Evolutionary conservation across 2,113 vertebrate genomes (phyloP), one percentile per base, ranked within the genome.

Genomic region (Erythrolamprus reginae): DNA sequence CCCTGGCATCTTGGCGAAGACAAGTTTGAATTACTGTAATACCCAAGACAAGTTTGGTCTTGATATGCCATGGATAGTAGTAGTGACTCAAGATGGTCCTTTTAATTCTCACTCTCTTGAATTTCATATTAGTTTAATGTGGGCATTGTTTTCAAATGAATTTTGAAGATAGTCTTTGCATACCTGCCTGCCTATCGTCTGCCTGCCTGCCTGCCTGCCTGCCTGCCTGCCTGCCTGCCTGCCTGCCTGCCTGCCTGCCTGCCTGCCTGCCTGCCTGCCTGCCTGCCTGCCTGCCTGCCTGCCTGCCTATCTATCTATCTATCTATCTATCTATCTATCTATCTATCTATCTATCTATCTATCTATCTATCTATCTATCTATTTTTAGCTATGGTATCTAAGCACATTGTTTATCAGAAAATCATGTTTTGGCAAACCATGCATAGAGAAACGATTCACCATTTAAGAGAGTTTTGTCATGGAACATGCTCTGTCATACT

Each of bases 351-450:
- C 55, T 9, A 9, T 10, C 55, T 9, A 9, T 19, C 52, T 23
- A 6, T 7, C 53, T 21, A 5, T 6, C 19, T 21, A 0, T 7
- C 53, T 23, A 0, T 23, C 53, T 6, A 2, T 7, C 53, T 6
- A n/a, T n/a, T n/a, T n/a, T n/a, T n/a, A n/a, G n/a, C n/a, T n/a
- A n/a, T n/a, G n/a, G n/a, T n/a, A n/a, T n/a, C n/a, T n/a, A n/a
- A n/a, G n/a, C 47, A 85, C 15, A 51, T 38, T n/a, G 28, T 52
- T 65, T 61, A 65, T 21, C 42, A 65, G 65, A 55, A 77, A 82
- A 3, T 3, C 33, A 55, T 65, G 38, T 52, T 86, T 28, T 26
- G 48, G 45, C 58, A 55, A 87, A 56, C 45, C 55, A 38, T 61
- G 17, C 58, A 61, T 88, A 83, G 33, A 82, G 28, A 21, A 33